Conservation (phyloP, 2,888 invertebrate species). For the Nemurella pictetii region DNA sequence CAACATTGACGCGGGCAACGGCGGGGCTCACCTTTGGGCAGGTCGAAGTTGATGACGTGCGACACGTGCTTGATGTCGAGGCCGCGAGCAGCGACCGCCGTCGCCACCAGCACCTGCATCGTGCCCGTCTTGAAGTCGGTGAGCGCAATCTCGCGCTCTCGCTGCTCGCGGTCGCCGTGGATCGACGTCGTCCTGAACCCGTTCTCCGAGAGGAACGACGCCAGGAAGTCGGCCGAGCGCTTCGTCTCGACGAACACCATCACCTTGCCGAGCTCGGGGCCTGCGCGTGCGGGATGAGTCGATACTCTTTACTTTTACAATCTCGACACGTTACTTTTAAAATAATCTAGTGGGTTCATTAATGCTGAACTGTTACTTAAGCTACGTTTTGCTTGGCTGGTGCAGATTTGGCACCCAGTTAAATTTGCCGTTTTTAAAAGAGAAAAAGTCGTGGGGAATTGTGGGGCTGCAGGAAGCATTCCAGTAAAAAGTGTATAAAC, state of each 20-base stretch:
- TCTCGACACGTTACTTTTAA: too few relatives aligned
- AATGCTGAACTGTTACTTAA: too few relatives aligned
- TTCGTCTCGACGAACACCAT: slow-evolving; percentile 92
- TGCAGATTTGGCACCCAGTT: background rate
- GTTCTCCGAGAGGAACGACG: slow-evolving; percentile 77
- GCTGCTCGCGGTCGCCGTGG: slow-evolving; percentile 73
- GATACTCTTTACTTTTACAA: too few relatives aligned
- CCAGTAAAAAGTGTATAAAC: too few relatives aligned
- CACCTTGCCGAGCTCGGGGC: slow-evolving; percentile 49
- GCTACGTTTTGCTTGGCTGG: too few relatives aligned
- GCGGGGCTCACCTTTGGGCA: slow-evolving; percentile 47
- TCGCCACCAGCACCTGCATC: slow-evolving; percentile 87
- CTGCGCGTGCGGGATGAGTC: slow-evolving; percentile 53
- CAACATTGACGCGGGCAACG: background rate
- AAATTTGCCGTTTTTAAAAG: background rate
- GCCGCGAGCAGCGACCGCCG: slow-evolving; percentile 92
- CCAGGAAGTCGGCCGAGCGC: slow-evolving; percentile 86
- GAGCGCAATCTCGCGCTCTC: slow-evolving; percentile 72
- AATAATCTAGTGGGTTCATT: too few relatives aligned
- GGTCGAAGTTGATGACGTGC: slow-evolving; percentile 56
- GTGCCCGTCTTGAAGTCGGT: slow-evolving; percentile 77
- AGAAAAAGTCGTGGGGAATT: too few relatives aligned
- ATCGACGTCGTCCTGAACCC: slow-evolving; percentile 72
- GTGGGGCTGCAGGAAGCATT: too few relatives aligned
- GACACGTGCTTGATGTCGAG: slow-evolving; percentile 85